A percentile compares a stretch with the other conserved stretches of the same genome.
Conservation (phyloP, 2,888 invertebrate genomes). For the Lamellibrachia columna region DNA sequence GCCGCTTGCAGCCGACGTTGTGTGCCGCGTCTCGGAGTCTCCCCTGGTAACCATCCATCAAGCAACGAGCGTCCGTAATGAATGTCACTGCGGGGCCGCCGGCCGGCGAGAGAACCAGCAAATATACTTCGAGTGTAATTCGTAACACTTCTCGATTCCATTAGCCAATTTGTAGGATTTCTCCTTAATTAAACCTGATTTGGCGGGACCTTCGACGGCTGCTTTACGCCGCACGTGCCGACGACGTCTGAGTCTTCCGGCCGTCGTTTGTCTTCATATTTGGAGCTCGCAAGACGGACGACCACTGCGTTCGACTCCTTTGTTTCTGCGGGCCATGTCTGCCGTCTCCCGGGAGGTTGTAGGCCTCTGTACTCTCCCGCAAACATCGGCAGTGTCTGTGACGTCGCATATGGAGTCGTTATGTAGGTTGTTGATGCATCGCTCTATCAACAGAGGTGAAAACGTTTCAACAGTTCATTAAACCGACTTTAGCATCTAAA, state of each 20-base stretch:
- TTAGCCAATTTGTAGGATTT: neutral
- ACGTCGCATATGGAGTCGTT: neutral
- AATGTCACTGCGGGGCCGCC: neutral
- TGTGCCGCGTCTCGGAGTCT: neutral
- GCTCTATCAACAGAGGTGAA: neutral
- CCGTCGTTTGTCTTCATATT: neutral
- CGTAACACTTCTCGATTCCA: conserved; percentile 1
- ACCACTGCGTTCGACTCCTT: neutral
- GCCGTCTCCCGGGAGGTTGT: neutral
- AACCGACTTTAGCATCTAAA: neutral
- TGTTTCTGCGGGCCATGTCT: neutral
- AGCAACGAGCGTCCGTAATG: neutral
- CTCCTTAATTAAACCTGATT: conserved; percentile 1
- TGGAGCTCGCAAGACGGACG: neutral
- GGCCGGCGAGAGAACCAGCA: neutral
- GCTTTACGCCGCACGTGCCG: neutral
- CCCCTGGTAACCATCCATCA: neutral
- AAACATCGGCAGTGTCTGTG: neutral
- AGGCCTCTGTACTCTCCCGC: neutral
- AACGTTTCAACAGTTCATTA: neutral
- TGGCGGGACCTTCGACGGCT: neutral
- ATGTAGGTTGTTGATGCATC: neutral
- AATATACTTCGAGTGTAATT: neutral
- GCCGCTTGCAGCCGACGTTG: neutral
- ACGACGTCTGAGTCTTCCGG: neutral